phyloP scores from a whole-genome alignment of 2,888 invertebrate species.

The Dynastes tityus region DNA sequence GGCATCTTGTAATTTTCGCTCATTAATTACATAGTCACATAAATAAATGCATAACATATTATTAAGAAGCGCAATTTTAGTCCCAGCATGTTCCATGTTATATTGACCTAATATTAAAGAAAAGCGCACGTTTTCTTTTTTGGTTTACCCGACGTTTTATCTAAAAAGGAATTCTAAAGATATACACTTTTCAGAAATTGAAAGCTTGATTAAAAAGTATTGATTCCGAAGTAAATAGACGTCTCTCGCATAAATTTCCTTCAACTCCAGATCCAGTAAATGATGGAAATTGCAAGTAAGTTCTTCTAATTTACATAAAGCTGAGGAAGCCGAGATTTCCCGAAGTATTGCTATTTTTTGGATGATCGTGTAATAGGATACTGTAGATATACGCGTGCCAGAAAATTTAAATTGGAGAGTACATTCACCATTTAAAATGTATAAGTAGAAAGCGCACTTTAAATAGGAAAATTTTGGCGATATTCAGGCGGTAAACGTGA shows the following conservation, averaged over 20 bases:
- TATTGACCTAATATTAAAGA: not conserved
- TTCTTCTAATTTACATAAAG: constrained; percentile 38
- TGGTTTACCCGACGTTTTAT: constrained; percentile 10
- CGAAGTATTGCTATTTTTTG: constrained; percentile 9
- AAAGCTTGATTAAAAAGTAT: constrained; percentile 46
- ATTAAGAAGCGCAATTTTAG: not conserved
- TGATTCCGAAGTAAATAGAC: constrained; percentile 40
- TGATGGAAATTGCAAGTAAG: constrained; percentile 29
- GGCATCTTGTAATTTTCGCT: no score
- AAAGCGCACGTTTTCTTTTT: not conserved
- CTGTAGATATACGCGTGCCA: not conserved
- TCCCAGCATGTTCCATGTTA: not conserved
- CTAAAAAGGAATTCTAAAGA: constrained; percentile 28
- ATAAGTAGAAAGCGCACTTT: no score
- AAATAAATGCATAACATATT: no score
- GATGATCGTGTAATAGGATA: not conserved
- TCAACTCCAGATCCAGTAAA: constrained; percentile 15
- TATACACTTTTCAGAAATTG: constrained; percentile 28
- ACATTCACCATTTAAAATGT: no score
- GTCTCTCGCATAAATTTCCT: constrained; percentile 22
- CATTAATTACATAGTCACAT: no score
- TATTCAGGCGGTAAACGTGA: no score
- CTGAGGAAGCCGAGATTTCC: not conserved
- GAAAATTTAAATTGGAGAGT: not conserved
- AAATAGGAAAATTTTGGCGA: no score